phyloP scores from a whole-genome alignment of 1,140 invertebrate genomes.

The Formica exsecta region DNA sequence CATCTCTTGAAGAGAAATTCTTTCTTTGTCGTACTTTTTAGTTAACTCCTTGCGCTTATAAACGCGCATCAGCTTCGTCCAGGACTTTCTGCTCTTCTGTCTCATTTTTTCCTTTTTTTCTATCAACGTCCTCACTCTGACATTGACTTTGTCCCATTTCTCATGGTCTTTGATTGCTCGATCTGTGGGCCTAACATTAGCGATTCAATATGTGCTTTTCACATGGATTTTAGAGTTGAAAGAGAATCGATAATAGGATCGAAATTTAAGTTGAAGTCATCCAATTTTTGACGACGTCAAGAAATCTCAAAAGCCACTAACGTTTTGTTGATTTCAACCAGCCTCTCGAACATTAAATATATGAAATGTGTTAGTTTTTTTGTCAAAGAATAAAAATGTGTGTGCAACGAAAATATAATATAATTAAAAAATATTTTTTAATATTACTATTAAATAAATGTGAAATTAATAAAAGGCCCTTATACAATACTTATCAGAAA shows the following conservation, averaged over 20 bases:
- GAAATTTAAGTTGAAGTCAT: constrained; percentile 23
- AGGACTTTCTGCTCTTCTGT: constrained; percentile 1
- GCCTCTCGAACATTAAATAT: not conserved
- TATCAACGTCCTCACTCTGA: not conserved
- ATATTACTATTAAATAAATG: not conserved
- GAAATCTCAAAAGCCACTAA: constrained; percentile 16
- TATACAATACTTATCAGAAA: not conserved
- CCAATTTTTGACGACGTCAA: not conserved
- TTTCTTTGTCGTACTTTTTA: not conserved
- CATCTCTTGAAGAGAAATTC: constrained; percentile 21
- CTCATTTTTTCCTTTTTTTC: not conserved
- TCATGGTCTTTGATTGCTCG: constrained; percentile 24
- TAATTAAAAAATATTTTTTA: not conserved
- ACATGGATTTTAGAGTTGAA: constrained; percentile 1
- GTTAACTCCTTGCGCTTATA: not conserved
- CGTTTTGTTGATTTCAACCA: not conserved
- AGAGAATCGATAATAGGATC: not conserved
- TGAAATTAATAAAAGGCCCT: not conserved
- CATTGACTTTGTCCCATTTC: not conserved
- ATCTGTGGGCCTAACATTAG: constrained; percentile 29
- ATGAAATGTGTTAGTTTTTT: not conserved
- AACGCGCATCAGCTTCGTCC: constrained; percentile 31
- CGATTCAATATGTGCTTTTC: constrained; percentile 29
- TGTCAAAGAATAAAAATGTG: not conserved
- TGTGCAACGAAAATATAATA: not conserved